Evolutionary conservation across 2,888 invertebrate species (phyloP).

Genomic region (Euphydryas editha): DNA sequence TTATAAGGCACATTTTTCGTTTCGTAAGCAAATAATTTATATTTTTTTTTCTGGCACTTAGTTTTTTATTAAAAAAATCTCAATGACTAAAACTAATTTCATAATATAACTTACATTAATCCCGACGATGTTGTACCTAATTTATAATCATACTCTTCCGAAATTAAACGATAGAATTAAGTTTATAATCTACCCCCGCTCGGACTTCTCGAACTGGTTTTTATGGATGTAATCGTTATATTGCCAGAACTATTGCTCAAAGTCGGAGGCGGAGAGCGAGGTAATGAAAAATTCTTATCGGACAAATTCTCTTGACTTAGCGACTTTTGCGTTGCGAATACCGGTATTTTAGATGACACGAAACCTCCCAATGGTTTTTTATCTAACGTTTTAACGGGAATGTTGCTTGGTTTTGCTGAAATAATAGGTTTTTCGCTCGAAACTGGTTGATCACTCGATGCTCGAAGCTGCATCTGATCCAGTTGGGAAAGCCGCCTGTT

Average conservation of each 20-base stretch:
- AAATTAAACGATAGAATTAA: slow-evolving; percentile 12
- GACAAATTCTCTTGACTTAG: slow-evolving; percentile 77
- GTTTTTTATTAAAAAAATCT: slow-evolving; percentile 33
- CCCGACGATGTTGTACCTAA: slow-evolving; percentile 27
- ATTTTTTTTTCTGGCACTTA: slow-evolving; percentile 33
- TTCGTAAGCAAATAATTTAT: slow-evolving; percentile 36
- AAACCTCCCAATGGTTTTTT: slow-evolving; percentile 58
- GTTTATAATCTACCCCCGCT: slow-evolving; percentile 71
- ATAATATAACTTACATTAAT: slow-evolving; percentile 31
- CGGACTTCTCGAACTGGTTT: slow-evolving; percentile 83
- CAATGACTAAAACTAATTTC: slow-evolving; percentile 30
- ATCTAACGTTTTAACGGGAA: slow-evolving; percentile 72
- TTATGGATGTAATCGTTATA: slow-evolving; percentile 85
- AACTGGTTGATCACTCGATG: slow-evolving; percentile 54
- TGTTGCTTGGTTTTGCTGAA: slow-evolving; percentile 75
- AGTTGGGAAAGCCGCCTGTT: slow-evolving; percentile 84
- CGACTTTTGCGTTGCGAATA: slow-evolving; percentile 78
- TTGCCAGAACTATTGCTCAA: slow-evolving; percentile 73
- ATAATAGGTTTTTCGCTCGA: slow-evolving; percentile 66
- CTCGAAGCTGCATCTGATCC: slow-evolving; percentile 72
- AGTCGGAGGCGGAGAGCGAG: slow-evolving; percentile 70
- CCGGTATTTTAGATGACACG: slow-evolving; percentile 80
- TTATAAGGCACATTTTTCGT: slow-evolving; percentile 43
- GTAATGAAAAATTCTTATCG: slow-evolving; percentile 69
- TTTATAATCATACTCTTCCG: slow-evolving; percentile 19